These are phyloP conservation scores for Idaea straminata DNA, from an alignment of 2,888 invertebrate species.

Conservation along the genomic window DNA sequence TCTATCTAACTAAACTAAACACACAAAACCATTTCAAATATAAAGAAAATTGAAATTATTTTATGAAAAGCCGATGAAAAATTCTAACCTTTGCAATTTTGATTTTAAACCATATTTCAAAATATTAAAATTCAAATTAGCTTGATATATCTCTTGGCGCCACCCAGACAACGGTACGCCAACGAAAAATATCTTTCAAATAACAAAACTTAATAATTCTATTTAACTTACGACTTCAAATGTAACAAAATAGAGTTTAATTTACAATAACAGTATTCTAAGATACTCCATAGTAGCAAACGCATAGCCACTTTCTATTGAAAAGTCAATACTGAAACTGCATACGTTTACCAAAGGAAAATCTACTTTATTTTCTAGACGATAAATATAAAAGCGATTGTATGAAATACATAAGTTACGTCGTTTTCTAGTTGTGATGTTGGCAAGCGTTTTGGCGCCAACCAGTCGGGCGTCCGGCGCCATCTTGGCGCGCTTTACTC, in stretches of 20 bases:
- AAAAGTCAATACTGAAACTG: conserved; percentile 46
- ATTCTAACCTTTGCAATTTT: not conserved
- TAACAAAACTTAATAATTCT: conserved; percentile 14
- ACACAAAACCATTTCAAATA: not conserved
- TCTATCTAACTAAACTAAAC: not conserved
- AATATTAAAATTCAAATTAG: conserved; percentile 11
- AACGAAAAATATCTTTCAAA: conserved; percentile 34
- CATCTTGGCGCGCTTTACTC: conserved; percentile 58
- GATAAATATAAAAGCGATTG: not conserved
- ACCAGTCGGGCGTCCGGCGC: conserved; percentile 66
- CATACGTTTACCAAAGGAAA: conserved; percentile 20
- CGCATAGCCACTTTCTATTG: conserved; percentile 37
- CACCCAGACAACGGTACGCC: conserved; percentile 48
- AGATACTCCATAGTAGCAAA: conserved; percentile 24
- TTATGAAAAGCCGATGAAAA: conserved; percentile 3
- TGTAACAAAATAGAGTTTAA: not conserved
- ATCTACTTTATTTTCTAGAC: not conserved
- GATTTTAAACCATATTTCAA: not conserved
- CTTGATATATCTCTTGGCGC: conserved; percentile 35
- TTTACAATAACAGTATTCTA: conserved; percentile 15
- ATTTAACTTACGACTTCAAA: conserved; percentile 17
- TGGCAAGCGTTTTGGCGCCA: conserved; percentile 59
- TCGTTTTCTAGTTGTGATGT: conserved; percentile 37
- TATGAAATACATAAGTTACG: conserved; percentile 19
- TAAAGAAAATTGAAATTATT: not conserved